These are phyloP conservation scores for Drosophila koepferae DNA, from an alignment of 2,888 invertebrate species.

Conservation along the genomic window DNA sequence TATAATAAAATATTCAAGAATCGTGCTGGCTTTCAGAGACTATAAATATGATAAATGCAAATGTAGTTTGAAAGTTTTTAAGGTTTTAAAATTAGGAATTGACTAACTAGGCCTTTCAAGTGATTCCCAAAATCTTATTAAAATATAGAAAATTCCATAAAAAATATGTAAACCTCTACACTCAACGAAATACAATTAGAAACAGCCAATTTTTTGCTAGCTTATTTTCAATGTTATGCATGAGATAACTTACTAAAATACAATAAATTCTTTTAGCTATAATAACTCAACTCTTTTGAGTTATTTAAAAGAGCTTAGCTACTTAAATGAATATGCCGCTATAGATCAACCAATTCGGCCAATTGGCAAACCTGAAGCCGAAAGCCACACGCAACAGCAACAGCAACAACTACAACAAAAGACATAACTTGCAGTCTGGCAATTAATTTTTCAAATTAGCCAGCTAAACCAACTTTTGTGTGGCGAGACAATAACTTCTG, in stretches of 20 bases:
- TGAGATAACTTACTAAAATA: too few species aligned
- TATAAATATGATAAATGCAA: too few species aligned
- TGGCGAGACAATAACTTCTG: constrained; percentile 51
- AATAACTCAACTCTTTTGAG: not conserved
- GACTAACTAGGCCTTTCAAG: not conserved
- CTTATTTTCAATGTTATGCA: too few species aligned
- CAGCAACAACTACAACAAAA: constrained; percentile 23
- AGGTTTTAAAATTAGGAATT: too few species aligned
- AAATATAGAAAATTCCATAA: too few species aligned
- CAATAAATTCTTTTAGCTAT: not conserved
- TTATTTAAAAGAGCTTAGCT: too few species aligned
- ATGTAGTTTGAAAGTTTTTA: too few species aligned
- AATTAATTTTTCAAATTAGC: constrained; percentile 65
- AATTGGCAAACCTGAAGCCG: constrained; percentile 14
- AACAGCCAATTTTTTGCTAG: too few species aligned
- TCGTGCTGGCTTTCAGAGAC: too few species aligned
- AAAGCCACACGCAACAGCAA: constrained; percentile 27
- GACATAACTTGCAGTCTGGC: constrained; percentile 49
- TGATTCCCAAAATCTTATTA: not conserved
- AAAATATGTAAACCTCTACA: too few species aligned
- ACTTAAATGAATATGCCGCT: not conserved
- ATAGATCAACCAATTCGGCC: not conserved
- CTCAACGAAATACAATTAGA: too few species aligned
- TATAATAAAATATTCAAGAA: too few species aligned
- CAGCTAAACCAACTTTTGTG: constrained; percentile 47